Evolutionary conservation across 2,113 vertebrate genomes (phyloP).

Genomic region (Tauraco erythrolophus): DNA sequence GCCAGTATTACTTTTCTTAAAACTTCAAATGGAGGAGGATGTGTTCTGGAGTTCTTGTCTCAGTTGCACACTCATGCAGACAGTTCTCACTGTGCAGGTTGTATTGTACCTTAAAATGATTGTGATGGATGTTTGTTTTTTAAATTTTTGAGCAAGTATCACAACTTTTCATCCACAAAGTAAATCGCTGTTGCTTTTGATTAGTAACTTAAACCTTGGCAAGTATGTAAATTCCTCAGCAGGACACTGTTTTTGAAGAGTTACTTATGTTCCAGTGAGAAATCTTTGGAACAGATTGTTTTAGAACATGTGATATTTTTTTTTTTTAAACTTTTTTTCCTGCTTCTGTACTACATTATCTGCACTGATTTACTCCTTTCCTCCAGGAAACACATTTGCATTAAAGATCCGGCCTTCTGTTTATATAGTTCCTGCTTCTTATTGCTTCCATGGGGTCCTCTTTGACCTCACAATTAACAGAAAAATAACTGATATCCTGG

Average conservation of each 20-base stretch:
- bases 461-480: slow-evolving; percentile 40
- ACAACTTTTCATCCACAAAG: not conserved
- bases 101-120: not conserved
- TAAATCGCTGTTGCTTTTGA: not conserved
- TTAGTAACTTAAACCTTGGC: slow-evolving; percentile 32
- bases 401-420: slow-evolving; percentile 46
- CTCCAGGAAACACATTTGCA: slow-evolving; percentile 54
- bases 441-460: not conserved
- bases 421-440: slow-evolving; percentile 39
- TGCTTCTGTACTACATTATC: slow-evolving; percentile 38
- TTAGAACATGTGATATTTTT: not conserved
- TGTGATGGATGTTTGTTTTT: not conserved
- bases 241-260: slow-evolving; percentile 33
- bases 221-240: slow-evolving; percentile 6
- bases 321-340: not conserved
- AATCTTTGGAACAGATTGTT: slow-evolving; percentile 22
- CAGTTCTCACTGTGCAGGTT: not conserved
- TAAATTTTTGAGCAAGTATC: not conserved
- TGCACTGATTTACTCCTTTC: slow-evolving; percentile 27
- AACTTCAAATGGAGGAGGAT: not conserved
- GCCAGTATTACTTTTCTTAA: not conserved
- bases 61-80: not conserved
- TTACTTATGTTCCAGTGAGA: not conserved
- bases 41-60: not conserved
- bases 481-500: not conserved